A percentile compares a stretch with the other conserved stretches of the same genome.
phyloP scores from a whole-genome alignment of 2,797 vertebrate genomes.

The Helicolenus hilgendorfi region DNA sequence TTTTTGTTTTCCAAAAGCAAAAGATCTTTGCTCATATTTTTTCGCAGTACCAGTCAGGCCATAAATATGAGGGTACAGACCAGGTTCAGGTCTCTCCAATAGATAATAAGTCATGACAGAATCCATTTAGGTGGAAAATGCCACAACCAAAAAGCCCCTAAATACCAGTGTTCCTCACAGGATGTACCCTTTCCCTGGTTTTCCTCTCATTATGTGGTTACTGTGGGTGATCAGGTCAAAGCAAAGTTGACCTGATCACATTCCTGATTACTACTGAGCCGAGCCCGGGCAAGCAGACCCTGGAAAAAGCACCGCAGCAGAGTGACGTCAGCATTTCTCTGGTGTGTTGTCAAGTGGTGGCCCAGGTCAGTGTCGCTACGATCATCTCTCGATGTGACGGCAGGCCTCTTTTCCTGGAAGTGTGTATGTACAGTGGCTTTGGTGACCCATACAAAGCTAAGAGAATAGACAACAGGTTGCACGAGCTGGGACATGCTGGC shows the following conservation, averaged over 20 bases:
- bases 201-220: conserved; percentile 55
- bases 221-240: conserved; percentile 54
- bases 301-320: conserved; percentile 65
- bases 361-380: conserved; percentile 50
- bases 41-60: neutral
- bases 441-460: conserved; percentile 66
- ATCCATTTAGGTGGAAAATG: conserved; percentile 26
- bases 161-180: conserved; percentile 36
- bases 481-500: conserved; percentile 64
- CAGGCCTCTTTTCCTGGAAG: conserved; percentile 78
- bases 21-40: neutral
- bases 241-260: conserved; percentile 73
- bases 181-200: conserved; percentile 48
- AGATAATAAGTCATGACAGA: neutral
- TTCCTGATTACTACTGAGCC: conserved; percentile 67
- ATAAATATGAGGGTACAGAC: neutral
- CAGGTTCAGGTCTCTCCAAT: neutral
- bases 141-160: neutral
- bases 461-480: conserved; percentile 64
- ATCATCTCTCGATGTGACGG: conserved; percentile 40
- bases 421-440: conserved; percentile 75
- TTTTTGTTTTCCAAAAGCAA: neutral
- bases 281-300: conserved; percentile 54
- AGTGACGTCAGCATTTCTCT: conserved; percentile 79
- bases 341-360: conserved; percentile 58